Evolutionary conservation across 2,113 vertebrate genomes (phyloP).

Genomic region (Felis catus): F.catus_Fca126_mat1.0 CM031425.1:30751501-30752000

Average conservation of each 20-base stretch:
- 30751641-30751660: not conserved
- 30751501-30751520: not conserved
- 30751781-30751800: constrained; percentile 58
- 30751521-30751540: not conserved
- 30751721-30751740: constrained; percentile 46
- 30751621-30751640: not conserved
- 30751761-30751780: not conserved
- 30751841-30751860: constrained; percentile 56
- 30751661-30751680: not conserved
- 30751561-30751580: not conserved
- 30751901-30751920: constrained; percentile 65
- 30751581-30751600: not conserved
- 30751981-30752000: constrained; percentile 27
- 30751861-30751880: constrained; percentile 76
- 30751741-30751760: constrained; percentile 75
- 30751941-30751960: constrained; percentile 69
- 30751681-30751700: constrained; percentile 23
- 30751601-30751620: not conserved
- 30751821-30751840: constrained; percentile 30
- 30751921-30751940: constrained; percentile 40
- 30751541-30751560: not conserved
- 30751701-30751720: constrained; percentile 58
- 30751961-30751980: constrained; percentile 66
- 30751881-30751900: constrained; percentile 68
- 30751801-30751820: constrained; percentile 55